These are phyloP conservation scores for Lineus longissimus DNA, from an alignment of 1,140 invertebrate genomes.

Conservation along the genomic window DNA sequence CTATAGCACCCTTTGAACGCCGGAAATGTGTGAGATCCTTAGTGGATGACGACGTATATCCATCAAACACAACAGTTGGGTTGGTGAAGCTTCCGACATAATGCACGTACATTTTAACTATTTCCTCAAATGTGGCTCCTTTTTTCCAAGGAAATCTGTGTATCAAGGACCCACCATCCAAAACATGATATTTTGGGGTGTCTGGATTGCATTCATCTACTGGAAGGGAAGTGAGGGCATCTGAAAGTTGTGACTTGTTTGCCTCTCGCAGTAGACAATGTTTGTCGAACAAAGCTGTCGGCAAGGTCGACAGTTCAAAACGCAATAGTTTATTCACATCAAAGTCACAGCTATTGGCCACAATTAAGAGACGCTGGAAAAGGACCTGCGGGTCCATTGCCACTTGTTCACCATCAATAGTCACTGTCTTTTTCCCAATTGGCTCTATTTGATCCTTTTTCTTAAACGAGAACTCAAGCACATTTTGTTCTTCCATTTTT, in stretches of 20 bases:
- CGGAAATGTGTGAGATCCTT: background rate
- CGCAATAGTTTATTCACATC: conserved; percentile 9
- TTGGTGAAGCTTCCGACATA: background rate
- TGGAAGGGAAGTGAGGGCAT: conserved; percentile 20
- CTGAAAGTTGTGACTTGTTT: conserved; percentile 15
- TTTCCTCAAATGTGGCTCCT: conserved; percentile 6
- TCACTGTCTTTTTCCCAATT: conserved; percentile 8
- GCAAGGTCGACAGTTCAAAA: conserved; percentile 18
- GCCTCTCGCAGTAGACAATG: conserved; percentile 13
- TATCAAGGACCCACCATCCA: conserved; percentile 23
- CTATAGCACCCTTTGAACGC: background rate
- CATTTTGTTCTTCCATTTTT: conserved; percentile 18
- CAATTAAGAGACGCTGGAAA: conserved; percentile 22
- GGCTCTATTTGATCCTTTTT: conserved; percentile 15
- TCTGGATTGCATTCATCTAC: background rate
- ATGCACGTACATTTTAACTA: conserved; percentile 1
- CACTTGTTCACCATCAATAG: conserved; percentile 6
- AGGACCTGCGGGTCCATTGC: conserved; percentile 21
- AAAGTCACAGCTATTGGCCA: background rate
- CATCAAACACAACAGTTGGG: conserved; percentile 4
- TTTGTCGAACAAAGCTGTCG: conserved; percentile 22
- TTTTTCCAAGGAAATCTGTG: conserved; percentile 12
- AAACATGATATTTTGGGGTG: conserved; percentile 6
- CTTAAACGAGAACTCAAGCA: conserved; percentile 16
- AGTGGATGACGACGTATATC: background rate